Conservation (phyloP, 2,888 invertebrate genomes). For the Yponomeuta cagnagella region DNA sequence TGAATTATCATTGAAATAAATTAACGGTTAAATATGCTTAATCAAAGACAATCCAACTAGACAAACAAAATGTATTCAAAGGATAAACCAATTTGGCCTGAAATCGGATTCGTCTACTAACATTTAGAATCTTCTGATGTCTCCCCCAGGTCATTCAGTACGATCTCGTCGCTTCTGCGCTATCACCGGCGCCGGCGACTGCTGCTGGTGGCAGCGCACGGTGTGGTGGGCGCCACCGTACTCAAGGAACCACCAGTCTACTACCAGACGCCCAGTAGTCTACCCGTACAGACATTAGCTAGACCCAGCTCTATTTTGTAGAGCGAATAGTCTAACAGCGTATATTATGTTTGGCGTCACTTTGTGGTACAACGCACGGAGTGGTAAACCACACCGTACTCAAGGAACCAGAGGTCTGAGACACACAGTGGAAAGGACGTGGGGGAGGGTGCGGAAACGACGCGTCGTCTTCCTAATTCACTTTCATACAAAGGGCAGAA, state of each 20-base stretch:
- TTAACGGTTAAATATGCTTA: no score
- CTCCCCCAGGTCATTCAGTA: constrained; percentile 53
- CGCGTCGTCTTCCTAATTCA: no score
- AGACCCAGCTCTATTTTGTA: background rate
- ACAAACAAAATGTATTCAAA: background rate
- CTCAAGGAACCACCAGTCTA: constrained; percentile 61
- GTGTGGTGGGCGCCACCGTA: constrained; percentile 67
- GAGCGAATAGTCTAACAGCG: background rate
- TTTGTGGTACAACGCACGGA: background rate
- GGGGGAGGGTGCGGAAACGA: no score
- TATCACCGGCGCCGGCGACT: constrained; percentile 73
- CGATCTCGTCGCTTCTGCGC: constrained; percentile 67
- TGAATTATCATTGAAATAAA: no score
- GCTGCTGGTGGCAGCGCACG: constrained; percentile 68
- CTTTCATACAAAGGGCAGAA: no score
- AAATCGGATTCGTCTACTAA: no score
- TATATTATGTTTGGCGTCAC: background rate
- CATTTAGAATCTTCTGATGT: background rate
- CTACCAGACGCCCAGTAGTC: constrained; percentile 57
- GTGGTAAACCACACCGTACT: background rate
- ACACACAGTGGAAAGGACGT: no score
- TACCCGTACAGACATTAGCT: constrained; percentile 33
- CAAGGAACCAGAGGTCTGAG: background rate
- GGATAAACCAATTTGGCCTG: background rate
- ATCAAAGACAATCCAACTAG: no score